Percentiles rank a stretch among this genome's conserved stretches.
phyloP scores from a whole-genome alignment of 2,797 vertebrate genomes.

The Acanthiza pusilla region DNA sequence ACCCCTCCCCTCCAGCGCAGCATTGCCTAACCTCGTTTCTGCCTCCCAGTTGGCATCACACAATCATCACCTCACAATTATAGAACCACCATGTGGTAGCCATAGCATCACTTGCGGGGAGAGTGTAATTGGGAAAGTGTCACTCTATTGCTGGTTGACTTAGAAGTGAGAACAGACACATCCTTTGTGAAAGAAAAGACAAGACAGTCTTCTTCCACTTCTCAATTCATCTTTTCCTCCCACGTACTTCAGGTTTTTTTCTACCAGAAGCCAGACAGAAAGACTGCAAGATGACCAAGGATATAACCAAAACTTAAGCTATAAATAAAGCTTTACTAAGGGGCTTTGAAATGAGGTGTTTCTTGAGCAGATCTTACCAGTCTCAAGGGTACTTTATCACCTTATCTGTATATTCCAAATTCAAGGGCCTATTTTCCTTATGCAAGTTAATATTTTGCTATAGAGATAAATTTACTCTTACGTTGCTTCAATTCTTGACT shows the following conservation, averaged over 20 bases:
- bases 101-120: neutral
- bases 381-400: neutral
- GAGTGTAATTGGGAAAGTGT: neutral
- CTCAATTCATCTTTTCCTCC: neutral
- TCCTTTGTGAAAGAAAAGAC: neutral
- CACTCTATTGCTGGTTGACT: neutral
- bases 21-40: neutral
- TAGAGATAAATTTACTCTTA: neutral
- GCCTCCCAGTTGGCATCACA: neutral
- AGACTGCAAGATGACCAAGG: neutral
- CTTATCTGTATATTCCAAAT: neutral
- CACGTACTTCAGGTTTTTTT: neutral
- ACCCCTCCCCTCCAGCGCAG: neutral
- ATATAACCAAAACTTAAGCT: neutral
- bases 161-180: neutral
- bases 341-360: neutral
- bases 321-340: neutral
- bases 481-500: neutral
- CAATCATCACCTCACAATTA: slow-evolving; percentile 16
- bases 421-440: neutral
- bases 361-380: neutral
- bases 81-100: neutral
- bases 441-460: neutral
- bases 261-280: neutral
- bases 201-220: neutral